These are phyloP conservation scores for Sapayoa aenigma DNA, from an alignment of 2,113 vertebrate species.

Conservation along the genomic window DNA sequence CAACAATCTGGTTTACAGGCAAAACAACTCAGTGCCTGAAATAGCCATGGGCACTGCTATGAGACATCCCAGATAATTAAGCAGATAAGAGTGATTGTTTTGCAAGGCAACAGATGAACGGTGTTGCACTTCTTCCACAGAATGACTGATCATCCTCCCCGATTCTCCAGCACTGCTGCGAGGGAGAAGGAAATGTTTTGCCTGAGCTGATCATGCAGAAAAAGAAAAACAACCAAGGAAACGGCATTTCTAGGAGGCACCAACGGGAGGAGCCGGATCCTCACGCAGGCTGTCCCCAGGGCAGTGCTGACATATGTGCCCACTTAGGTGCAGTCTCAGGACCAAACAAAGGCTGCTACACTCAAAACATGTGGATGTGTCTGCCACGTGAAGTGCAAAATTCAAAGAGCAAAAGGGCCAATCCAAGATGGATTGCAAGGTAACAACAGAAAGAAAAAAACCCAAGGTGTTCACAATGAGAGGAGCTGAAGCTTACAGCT, in stretches of 20 bases:
- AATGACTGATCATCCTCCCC: slow-evolving; percentile 10
- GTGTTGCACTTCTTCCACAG: neutral
- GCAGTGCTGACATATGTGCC: neutral
- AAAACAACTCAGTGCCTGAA: neutral
- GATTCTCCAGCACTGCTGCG: neutral
- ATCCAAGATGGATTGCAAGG: neutral
- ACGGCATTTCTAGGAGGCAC: neutral
- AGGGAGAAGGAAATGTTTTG: neutral
- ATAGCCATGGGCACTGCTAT: neutral
- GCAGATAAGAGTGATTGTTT: neutral
- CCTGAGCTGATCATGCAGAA: neutral
- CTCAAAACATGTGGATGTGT: rapidly evolving
- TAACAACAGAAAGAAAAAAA: neutral
- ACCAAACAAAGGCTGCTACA: neutral
- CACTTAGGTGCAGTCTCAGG: neutral
- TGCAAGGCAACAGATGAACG: neutral
- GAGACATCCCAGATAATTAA: slow-evolving; percentile 10
- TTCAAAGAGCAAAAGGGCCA: neutral
- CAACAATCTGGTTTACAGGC: neutral
- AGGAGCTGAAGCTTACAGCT: neutral
- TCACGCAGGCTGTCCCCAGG: neutral
- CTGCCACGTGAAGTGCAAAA: neutral
- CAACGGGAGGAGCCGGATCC: neutral
- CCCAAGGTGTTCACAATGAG: neutral
- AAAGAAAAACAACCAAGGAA: neutral